A percentile compares a stretch with the other conserved stretches of the same genome.
Conservation (phyloP, 2,113 vertebrate genomes). For the Pygoscelis antarcticus region DNA sequence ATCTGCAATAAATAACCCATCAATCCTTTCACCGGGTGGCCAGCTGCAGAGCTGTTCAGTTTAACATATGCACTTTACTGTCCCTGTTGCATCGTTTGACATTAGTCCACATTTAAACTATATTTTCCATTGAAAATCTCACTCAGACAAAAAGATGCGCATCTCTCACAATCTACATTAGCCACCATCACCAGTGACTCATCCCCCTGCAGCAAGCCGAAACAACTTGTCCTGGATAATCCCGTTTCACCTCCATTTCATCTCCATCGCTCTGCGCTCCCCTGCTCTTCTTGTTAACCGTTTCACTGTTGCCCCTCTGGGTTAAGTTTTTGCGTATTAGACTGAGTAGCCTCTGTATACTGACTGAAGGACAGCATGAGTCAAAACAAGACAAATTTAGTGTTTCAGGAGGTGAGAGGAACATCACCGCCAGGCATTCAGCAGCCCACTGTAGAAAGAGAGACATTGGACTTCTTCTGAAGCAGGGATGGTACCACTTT, state of each 20-base stretch:
- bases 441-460: neutral
- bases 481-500: neutral
- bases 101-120: neutral
- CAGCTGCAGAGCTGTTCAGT: neutral
- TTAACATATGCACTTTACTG: conserved; percentile 8
- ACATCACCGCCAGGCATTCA: neutral
- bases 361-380: neutral
- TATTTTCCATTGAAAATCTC: conserved; percentile 4
- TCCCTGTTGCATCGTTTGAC: neutral
- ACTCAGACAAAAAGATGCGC: neutral
- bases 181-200: conserved; percentile 14
- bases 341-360: neutral
- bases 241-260: neutral
- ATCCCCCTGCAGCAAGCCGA: neutral
- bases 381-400: neutral
- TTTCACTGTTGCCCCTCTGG: neutral
- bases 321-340: neutral
- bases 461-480: neutral
- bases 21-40: neutral
- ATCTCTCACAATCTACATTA: neutral
- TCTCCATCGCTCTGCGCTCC: neutral
- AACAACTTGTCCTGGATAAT: conserved; percentile 13
- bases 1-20: conserved; percentile 47
- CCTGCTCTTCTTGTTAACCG: neutral
- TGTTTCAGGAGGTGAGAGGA: neutral